phyloP scores from a whole-genome alignment of 1,140 invertebrate species.

The Octopus bimaculoides region DNA sequence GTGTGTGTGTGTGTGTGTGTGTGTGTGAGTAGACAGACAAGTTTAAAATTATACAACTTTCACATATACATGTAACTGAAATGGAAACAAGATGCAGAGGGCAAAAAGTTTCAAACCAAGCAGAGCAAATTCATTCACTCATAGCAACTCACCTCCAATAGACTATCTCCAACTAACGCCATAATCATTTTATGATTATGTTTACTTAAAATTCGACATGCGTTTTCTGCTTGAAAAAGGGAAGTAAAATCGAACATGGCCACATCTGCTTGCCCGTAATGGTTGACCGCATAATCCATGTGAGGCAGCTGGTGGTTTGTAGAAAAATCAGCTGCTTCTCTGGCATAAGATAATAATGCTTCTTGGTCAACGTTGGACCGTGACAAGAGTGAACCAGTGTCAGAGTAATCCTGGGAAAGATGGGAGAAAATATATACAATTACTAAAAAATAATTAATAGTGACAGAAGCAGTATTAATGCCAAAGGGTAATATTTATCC shows the following conservation, averaged over 20 bases:
- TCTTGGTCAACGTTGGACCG: slow-evolving; percentile 89
- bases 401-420: slow-evolving; percentile 74
- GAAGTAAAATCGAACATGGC: slow-evolving; percentile 99
- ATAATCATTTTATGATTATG: slow-evolving; percentile 78
- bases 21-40: too few species aligned
- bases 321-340: slow-evolving; percentile 93
- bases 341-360: slow-evolving; percentile 76
- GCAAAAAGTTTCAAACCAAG: too few species aligned
- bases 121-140: neutral
- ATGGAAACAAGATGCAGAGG: too few species aligned
- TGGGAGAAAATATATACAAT: neutral
- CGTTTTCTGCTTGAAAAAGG: slow-evolving; percentile 96
- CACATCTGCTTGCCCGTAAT: slow-evolving; percentile 95
- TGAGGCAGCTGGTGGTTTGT: slow-evolving; percentile 87
- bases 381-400: slow-evolving; percentile 82
- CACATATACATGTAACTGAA: neutral
- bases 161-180: slow-evolving; percentile 90
- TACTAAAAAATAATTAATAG: too few species aligned
- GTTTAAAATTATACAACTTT: neutral
- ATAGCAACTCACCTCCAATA: slow-evolving; percentile 73
- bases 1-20: too few species aligned
- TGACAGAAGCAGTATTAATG: too few species aligned
- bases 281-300: slow-evolving; percentile 95
- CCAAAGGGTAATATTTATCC: too few species aligned
- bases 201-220: slow-evolving; percentile 75